Evolutionary conservation across 2,797 vertebrate species (phyloP).

Genomic region (Tapirus indicus): DNA sequence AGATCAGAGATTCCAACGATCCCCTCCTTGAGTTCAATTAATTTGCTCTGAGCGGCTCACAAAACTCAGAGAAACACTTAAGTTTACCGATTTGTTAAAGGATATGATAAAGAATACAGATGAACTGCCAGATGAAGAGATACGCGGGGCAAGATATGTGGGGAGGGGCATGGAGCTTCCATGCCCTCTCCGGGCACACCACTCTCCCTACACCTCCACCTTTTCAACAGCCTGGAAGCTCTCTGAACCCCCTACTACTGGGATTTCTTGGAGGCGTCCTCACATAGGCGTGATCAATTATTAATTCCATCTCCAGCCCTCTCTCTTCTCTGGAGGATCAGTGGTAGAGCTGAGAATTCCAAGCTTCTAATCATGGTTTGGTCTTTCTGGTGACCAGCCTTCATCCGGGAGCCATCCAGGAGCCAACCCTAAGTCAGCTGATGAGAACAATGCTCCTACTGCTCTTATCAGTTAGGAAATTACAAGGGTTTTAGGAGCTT

Average conservation of each 20-base stretch:
- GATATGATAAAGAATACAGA: not conserved
- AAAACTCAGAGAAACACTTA: not conserved
- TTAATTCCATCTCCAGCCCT: too few relatives aligned
- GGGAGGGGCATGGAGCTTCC: not conserved
- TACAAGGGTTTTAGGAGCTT: not conserved
- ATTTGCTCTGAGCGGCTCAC: too few relatives aligned
- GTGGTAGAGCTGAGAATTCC: too few relatives aligned
- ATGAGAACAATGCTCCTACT: not conserved
- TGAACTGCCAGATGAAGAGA: not conserved
- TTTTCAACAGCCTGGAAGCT: not conserved
- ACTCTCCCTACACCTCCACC: not conserved
- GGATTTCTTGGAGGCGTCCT: too few relatives aligned
- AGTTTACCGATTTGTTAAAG: not conserved
- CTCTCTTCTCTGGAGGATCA: too few relatives aligned
- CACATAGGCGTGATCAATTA: too few relatives aligned
- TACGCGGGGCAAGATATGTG: not conserved
- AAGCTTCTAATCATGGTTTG: too few relatives aligned
- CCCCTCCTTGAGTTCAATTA: too few relatives aligned
- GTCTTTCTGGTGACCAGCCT: too few relatives aligned
- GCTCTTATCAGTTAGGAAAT: not conserved
- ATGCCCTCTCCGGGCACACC: not conserved
- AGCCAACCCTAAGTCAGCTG: not conserved
- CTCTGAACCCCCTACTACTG: not conserved
- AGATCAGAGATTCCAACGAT: too few relatives aligned
- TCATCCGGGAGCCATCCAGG: not conserved